Percentiles rank a stretch among this genome's conserved stretches.
These are phyloP conservation scores for Clarias fuscus DNA, from an alignment of 2,797 vertebrate species.

Conservation along the genomic window DNA sequence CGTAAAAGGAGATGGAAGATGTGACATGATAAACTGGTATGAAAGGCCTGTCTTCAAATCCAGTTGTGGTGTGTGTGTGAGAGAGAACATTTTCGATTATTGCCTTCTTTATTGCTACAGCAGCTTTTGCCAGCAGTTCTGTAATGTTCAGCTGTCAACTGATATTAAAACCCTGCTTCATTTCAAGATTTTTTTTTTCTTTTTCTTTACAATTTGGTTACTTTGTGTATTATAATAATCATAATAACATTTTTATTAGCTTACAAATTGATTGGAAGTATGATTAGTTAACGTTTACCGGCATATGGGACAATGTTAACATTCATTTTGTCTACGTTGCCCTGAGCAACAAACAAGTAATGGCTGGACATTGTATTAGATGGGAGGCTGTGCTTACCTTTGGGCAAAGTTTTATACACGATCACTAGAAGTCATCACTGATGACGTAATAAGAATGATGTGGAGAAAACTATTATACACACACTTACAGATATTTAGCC, in stretches of 20 bases:
- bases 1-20: background rate
- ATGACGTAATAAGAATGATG: background rate
- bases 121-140: background rate
- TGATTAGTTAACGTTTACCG: background rate
- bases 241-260: too few relatives aligned
- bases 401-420: background rate
- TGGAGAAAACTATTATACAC: background rate
- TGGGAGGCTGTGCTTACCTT: background rate
- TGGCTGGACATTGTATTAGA: background rate
- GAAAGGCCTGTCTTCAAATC: constrained; percentile 9
- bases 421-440: background rate
- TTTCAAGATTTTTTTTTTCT: constrained; percentile 66
- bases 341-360: constrained; percentile 67
- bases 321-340: constrained; percentile 87
- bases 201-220: background rate
- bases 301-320: constrained; percentile 82
- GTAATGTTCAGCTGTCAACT: background rate
- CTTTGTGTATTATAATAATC: background rate
- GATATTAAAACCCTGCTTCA: background rate
- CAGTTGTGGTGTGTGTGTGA: background rate
- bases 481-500: too few relatives aligned
- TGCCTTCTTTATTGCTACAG: background rate
- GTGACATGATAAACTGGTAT: background rate
- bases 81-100: background rate
- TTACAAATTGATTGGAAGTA: too few relatives aligned